These are phyloP conservation scores for Drosophila miranda DNA, from an alignment of 1,140 invertebrate species.

Conservation along the genomic window DNA sequence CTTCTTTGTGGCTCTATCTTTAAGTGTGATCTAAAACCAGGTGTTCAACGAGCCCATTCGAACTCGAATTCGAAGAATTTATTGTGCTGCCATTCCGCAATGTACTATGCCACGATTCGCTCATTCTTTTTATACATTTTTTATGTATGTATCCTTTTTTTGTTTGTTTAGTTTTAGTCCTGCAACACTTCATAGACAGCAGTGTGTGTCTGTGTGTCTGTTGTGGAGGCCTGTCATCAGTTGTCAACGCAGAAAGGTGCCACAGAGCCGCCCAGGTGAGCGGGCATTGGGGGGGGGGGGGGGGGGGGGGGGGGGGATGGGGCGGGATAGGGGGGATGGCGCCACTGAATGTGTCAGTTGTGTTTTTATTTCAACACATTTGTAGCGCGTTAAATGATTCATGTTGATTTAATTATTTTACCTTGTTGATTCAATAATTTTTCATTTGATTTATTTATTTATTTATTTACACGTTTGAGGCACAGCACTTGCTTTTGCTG, in stretches of 20 bases:
- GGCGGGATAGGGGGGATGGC: neutral
- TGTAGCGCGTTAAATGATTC: slow-evolving; percentile 78
- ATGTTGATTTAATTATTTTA: slow-evolving; percentile 81
- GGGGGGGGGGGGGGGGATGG: neutral
- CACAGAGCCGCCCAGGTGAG: slow-evolving; percentile 10
- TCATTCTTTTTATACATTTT: no score
- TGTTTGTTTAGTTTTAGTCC: slow-evolving; percentile 21
- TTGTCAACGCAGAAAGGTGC: slow-evolving; percentile 69
- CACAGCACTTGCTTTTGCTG: slow-evolving; percentile 40
- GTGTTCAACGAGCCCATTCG: no score
- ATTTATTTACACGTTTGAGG: slow-evolving; percentile 65
- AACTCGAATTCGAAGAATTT: no score
- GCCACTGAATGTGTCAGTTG: slow-evolving; percentile 19
- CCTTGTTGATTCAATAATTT: slow-evolving; percentile 74
- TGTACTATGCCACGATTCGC: neutral
- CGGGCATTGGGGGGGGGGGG: slow-evolving; percentile 12
- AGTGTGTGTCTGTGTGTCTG: neutral
- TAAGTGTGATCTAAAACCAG: no score
- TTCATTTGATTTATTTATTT: slow-evolving; percentile 78
- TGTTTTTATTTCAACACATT: slow-evolving; percentile 70
- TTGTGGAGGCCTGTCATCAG: slow-evolving; percentile 56
- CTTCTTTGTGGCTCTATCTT: no score
- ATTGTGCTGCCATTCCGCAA: no score
- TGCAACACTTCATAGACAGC: slow-evolving; percentile 34
- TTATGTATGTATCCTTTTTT: neutral